Base-by-base conservation (phyloP, 2,797 vertebrate genomes). In the Cygnus olor region DNA sequence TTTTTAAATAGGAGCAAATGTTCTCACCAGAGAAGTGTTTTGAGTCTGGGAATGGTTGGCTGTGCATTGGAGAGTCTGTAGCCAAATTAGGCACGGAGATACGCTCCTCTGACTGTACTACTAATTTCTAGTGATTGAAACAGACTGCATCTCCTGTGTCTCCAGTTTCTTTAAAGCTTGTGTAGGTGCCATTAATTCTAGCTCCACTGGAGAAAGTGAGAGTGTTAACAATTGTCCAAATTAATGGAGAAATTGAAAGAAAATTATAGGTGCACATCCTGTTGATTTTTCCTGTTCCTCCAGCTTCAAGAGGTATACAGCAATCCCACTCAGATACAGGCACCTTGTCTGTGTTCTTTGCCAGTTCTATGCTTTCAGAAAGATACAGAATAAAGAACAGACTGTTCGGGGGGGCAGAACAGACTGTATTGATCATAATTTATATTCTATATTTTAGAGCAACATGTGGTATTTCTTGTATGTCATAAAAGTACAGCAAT, bases 61-160 rank as follows among this genome's bases (percentile, higher is more conserved):
- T 19, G 21, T 47, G 32, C 42, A 11, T 30, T 4, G 36, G 58
- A 5, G 27, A 61, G 22, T n/a, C 69, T 14, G n/a, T n/a, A 28
- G 32, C 14, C 34, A 36, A 16, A n/a, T 30, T 32, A 13, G 20
- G 15, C 21, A 24, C 2, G 14, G 38, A 78, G 8, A 42, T 49
- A 7, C 0, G 0, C 32, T 88, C 68, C 71, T 72, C 14, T 8
- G 13, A 2, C 34, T 66, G 0, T 11, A 0, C 27, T 45, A 10
- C 32, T 82, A 0, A 27, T 66, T 74, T 47, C 38, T 71, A 25
- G n/a, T 14, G 28, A 34, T 10, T 4, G 30, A 66, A 60, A 53
- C 73, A 54, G 57, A 11, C 5, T 13, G 27, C 60, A 40, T 20
- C 60, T 61, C 11, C 30, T 60, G 1, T 17, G 7, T 53, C 40